These are phyloP conservation scores for Fragum whitleyi DNA, from an alignment of 2,888 invertebrate species.

Conservation along the genomic window DNA sequence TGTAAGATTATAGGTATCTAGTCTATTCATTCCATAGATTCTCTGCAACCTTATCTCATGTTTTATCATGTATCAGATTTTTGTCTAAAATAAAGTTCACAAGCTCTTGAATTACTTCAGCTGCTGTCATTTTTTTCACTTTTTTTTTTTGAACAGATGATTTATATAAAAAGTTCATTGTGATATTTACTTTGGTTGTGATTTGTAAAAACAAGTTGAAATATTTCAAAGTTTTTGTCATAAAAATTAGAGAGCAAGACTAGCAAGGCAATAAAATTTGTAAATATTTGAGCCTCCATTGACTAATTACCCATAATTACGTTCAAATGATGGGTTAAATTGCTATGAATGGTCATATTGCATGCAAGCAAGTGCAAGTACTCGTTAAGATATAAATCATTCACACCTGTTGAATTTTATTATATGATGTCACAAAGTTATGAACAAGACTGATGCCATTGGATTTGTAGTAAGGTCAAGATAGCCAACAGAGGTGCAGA, in stretches of 20 bases:
- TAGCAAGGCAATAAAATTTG: background rate
- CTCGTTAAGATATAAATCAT: background rate
- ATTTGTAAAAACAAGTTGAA: too few species aligned
- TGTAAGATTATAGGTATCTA: background rate
- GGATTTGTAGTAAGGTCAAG: too few species aligned
- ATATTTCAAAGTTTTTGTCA: too few species aligned
- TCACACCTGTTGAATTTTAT: background rate
- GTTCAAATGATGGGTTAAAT: background rate
- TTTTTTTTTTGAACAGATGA: background rate
- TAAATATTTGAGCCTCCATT: background rate
- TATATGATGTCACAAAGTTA: too few species aligned
- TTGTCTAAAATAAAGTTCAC: constrained; percentile 40
- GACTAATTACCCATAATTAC: constrained; percentile 6
- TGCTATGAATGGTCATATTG: background rate
- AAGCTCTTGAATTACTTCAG: constrained; percentile 39
- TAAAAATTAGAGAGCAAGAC: too few species aligned
- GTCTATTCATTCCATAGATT: background rate
- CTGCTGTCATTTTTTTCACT: too few species aligned
- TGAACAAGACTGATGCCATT: too few species aligned
- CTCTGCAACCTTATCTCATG: background rate
- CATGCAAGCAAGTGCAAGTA: constrained; percentile 9
- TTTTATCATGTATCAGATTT: constrained; percentile 31
- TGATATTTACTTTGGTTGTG: too few species aligned
- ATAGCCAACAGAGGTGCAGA: too few species aligned
- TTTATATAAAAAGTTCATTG: too few species aligned